Percentiles rank a stretch among this genome's conserved stretches.
phyloP scores from a whole-genome alignment of 2,113 vertebrate genomes.

The Phylloscopus whistleri region DNA sequence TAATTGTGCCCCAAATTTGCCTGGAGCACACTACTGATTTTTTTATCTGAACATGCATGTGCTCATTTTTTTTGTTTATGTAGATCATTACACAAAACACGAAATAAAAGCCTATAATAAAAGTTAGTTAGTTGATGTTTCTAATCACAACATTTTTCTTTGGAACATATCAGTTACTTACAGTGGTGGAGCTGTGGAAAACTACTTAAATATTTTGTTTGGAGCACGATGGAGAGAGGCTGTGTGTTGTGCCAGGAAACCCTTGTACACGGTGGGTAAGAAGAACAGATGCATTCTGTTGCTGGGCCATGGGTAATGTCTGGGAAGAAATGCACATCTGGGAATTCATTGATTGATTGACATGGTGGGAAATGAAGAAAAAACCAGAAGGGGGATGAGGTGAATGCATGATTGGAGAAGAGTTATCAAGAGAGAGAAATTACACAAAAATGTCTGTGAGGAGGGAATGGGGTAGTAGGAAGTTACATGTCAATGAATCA shows the following conservation, averaged over 20 bases:
- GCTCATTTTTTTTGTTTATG: background rate
- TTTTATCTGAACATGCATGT: background rate
- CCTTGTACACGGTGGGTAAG: background rate
- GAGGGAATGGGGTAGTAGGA: background rate
- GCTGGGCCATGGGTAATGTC: background rate
- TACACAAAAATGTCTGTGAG: background rate
- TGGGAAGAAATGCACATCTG: background rate
- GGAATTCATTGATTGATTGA: background rate
- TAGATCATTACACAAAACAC: background rate
- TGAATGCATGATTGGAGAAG: background rate
- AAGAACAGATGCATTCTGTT: background rate
- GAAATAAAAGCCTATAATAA: background rate
- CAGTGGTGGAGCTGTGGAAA: background rate
- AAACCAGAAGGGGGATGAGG: background rate
- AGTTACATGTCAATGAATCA: background rate
- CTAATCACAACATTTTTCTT: background rate
- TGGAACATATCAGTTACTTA: background rate
- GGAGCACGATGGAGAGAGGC: background rate
- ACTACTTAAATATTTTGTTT: background rate
- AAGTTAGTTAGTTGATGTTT: background rate
- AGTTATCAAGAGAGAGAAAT: background rate
- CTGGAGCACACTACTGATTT: background rate
- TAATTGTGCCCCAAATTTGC: background rate
- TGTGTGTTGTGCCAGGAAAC: background rate
- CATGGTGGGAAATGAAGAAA: background rate